These are phyloP conservation scores for Alloscopus bannaensis DNA, from an alignment of 2,888 invertebrate species.

Conservation along the genomic window DNA sequence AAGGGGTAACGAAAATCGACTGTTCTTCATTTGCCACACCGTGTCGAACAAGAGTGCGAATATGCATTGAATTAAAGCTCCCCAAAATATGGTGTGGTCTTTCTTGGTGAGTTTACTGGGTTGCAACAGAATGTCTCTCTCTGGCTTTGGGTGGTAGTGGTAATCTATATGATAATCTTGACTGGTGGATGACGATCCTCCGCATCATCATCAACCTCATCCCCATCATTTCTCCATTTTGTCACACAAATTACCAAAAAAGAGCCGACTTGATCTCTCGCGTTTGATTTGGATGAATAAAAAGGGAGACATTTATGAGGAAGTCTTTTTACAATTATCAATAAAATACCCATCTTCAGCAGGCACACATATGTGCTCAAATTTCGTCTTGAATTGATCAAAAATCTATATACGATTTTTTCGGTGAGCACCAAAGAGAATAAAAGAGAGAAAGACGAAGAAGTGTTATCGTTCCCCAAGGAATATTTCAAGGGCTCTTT, in stretches of 20 bases:
- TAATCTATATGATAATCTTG: conserved; percentile 66
- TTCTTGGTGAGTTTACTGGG: too few relatives aligned
- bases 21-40: too few relatives aligned
- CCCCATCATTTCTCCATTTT: conserved; percentile 23
- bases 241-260: too few relatives aligned
- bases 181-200: conserved; percentile 28
- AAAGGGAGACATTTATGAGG: background rate
- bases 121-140: too few relatives aligned
- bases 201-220: conserved; percentile 36
- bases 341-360: too few relatives aligned
- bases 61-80: conserved; percentile 54
- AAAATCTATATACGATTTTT: conserved; percentile 53
- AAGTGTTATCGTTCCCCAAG: conserved; percentile 62
- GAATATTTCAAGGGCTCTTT: conserved; percentile 38
- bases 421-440: conserved; percentile 32
- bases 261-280: background rate
- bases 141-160: conserved; percentile 46
- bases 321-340: background rate
- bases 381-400: conserved; percentile 51
- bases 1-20: too few relatives aligned
- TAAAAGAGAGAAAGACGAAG: too few relatives aligned
- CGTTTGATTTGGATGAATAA: background rate
- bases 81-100: conserved; percentile 29
- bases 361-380: too few relatives aligned
- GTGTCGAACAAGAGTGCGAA: conserved; percentile 59